Base-by-base conservation (phyloP, 64 coral and sea anemone genomes). In the Exaiptasia diaphana region DNA sequence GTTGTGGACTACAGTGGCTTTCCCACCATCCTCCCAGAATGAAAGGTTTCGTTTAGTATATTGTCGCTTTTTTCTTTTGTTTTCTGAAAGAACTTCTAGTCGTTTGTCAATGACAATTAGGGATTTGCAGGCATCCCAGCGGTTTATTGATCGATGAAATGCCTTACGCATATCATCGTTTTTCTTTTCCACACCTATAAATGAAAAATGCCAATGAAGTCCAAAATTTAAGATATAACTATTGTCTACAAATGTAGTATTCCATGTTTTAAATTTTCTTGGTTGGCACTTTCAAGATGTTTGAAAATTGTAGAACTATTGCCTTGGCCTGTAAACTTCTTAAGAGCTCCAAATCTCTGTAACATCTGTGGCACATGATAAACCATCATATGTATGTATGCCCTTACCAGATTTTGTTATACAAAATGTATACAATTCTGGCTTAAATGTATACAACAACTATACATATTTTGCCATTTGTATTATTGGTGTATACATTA, bases 341-440 rank as follows among this genome's bases (percentile, higher is more conserved):
- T 77, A 38, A 77, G 34, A 57, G 17, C 61, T 0, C 38, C 20
- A 78, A 27, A 78, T 26, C 40, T n/a, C 40, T n/a, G n/a, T n/a
- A n/a, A n/a, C n/a, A 61, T 8, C 39, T 78, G 18, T 41, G 75
- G 75, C 8, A 54, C 21, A 26, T 78, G 75, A 41, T 78, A 61
- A n/a, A 78, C 75, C 75, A 78, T 78, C 20, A 78, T 61, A 38
- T 61, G 75, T 38, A 78, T 78, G 37, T 78, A 61, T 18, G 75
- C n/a, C n/a, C n/a, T n/a, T n/a, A n/a, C n/a, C n/a, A n/a, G n/a
- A n/a, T n/a, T n/a, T n/a, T n/a, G n/a, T n/a, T n/a, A n/a, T n/a
- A n/a, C n/a, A n/a, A n/a, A n/a, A n/a, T n/a, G n/a, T n/a, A n/a
- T n/a, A n/a, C n/a, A n/a, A n/a, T n/a, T n/a, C n/a, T n/a, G n/a